Evolutionary conservation across 2,888 invertebrate species (phyloP), one percentile per base, ranked within the genome.

Genomic region (Herminia tarsipennalis): DNA sequence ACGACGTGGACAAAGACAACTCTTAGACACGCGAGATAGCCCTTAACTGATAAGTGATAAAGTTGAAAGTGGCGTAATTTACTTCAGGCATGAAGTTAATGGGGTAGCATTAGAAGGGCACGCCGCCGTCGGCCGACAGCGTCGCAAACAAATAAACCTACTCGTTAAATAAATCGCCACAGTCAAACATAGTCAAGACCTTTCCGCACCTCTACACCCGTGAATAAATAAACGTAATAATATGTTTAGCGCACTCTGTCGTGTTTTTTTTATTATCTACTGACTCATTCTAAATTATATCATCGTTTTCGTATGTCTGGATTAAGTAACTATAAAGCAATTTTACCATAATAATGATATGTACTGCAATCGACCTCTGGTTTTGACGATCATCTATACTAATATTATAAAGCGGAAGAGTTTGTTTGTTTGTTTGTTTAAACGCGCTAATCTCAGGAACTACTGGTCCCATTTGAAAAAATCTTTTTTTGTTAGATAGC

Each of bases 151-250:
- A 84, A 84, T 83, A 83, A 83, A 82, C 80, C 78, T 75, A 78
- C 80, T 85, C 83, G 79, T 83, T 85, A 82, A 82, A 84, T 83
- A 85, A 84, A 86, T 85, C 81, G 80, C 77, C 76, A 65, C 78
- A 81, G 77, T 80, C 82, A 82, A 84, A 84, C 84, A 83, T 79
- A 72, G 73, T 62, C 69, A 70, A 68, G 78, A 78, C 78, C 82
- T 81, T 79, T 81, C 81, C 77, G 77, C 85, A 79, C 83, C 79
- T 83, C 68, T 73, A 63, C 70, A 67, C 72, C 64, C 62, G 66
- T 72, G 73, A 79, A 81, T 80, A 82, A 80, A 81, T 82, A 81
- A 81, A 79, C 75, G 77, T 71, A 76, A 76, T 81, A 73, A 78
- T 73, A 67, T 79, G 66, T 76, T 78, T 72, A 76, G 61, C 68